Percentiles rank a stretch among this genome's conserved stretches.
Evolutionary conservation across 1,140 invertebrate species (phyloP).

Genomic region (Brachystomella parvula): DNA sequence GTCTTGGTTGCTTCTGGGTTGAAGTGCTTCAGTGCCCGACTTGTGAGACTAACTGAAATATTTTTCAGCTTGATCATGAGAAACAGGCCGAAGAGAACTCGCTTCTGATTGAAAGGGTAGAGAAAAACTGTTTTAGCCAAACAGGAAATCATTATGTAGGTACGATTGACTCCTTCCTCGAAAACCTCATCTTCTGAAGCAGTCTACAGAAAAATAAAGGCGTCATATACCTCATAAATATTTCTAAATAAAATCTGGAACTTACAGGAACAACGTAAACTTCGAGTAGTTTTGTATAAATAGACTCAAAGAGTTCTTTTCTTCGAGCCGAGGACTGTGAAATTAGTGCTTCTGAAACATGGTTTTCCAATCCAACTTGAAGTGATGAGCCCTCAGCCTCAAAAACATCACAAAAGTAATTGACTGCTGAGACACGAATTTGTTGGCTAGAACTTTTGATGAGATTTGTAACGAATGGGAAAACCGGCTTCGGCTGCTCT

Average conservation of each 20-base stretch:
- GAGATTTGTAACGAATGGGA: background rate
- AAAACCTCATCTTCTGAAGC: conserved; percentile 28
- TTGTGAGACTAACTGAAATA: conserved; percentile 40
- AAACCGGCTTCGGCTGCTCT: background rate
- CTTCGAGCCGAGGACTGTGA: background rate
- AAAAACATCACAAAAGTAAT: conserved; percentile 19
- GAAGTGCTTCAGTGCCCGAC: conserved; percentile 39
- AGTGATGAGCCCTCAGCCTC: conserved; percentile 9
- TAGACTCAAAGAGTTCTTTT: background rate
- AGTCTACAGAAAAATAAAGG: background rate
- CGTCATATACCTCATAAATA: too few species aligned
- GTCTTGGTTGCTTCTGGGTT: conserved; percentile 33
- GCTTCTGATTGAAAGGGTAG: conserved; percentile 43
- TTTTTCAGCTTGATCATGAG: conserved; percentile 41
- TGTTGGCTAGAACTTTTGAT: conserved; percentile 19
- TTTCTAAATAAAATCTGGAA: background rate
- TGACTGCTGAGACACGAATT: conserved; percentile 7
- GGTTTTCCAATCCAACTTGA: background rate
- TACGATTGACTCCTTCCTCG: conserved; percentile 44
- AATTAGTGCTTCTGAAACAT: conserved; percentile 3
- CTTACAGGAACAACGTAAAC: conserved; percentile 8
- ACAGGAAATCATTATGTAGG: conserved; percentile 42
- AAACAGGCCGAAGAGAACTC: conserved; percentile 43
- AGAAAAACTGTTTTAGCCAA: conserved; percentile 43
- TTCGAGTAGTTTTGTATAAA: background rate